phyloP scores from a whole-genome alignment of 2,797 vertebrate genomes.

The Artibeus jamaicensis region DNA sequence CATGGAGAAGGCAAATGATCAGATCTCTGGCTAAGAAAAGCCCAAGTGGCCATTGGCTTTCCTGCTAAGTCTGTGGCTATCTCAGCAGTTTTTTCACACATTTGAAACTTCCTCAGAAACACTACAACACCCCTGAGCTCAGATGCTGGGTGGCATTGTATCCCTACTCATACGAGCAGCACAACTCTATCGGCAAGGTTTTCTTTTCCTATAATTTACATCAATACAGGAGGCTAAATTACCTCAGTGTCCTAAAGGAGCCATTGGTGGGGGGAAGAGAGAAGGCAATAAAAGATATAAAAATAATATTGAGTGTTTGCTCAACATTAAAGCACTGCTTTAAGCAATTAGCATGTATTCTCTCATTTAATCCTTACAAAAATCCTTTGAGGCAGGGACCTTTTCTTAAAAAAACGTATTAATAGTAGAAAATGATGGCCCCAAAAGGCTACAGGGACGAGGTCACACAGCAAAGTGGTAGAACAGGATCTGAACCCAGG shows the following conservation, averaged over 20 bases:
- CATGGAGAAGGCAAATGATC: not conserved
- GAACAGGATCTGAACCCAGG: not conserved
- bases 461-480: not conserved
- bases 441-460: not conserved
- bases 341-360: not conserved
- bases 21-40: not conserved
- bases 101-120: conserved; percentile 26
- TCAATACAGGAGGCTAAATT: not conserved
- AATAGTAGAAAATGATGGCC: not conserved
- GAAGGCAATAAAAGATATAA: conserved; percentile 1
- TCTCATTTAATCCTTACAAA: conserved; percentile 11
- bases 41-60: not conserved
- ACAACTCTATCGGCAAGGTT: not conserved
- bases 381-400: not conserved
- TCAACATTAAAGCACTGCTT: not conserved
- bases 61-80: not conserved
- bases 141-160: not conserved
- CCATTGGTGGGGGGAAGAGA: not conserved
- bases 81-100: not conserved
- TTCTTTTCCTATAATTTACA: not conserved
- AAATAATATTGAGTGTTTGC: not conserved
- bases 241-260: not conserved
- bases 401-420: not conserved
- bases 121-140: not conserved
- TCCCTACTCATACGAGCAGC: not conserved